Conservation (phyloP, 2,888 invertebrate genomes). For the Mesorhabditis belari region DNA sequence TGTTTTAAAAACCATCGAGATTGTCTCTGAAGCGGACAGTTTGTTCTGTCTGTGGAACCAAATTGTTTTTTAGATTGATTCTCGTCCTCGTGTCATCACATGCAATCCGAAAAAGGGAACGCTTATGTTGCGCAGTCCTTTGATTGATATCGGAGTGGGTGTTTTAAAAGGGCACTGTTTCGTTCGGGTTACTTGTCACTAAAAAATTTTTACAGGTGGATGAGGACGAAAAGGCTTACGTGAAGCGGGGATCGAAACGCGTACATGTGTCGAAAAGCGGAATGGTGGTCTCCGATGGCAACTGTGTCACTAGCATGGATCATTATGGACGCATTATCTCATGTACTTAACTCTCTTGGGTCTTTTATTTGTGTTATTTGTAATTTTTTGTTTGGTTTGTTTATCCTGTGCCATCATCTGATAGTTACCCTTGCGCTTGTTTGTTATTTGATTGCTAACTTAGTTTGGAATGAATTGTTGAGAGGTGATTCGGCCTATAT, state of each 20-base stretch:
- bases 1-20: conserved; percentile 1
- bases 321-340: conserved; percentile 41
- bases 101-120: conserved; percentile 52
- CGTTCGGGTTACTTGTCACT: not conserved
- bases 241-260: conserved; percentile 45
- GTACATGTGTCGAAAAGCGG: conserved; percentile 49
- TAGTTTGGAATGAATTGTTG: too few species aligned
- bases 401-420: too few species aligned
- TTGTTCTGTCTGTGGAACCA: conserved; percentile 28
- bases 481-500: too few species aligned
- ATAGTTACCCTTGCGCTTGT: too few species aligned
- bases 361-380: too few species aligned
- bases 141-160: conserved; percentile 54
- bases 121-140: conserved; percentile 52
- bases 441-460: too few species aligned
- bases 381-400: too few species aligned
- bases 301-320: conserved; percentile 46
- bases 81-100: conserved; percentile 54
- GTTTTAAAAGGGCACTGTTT: conserved; percentile 16
- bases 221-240: conserved; percentile 43
- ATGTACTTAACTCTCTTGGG: too few species aligned
- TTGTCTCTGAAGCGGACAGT: not conserved
- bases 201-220: conserved; percentile 14
- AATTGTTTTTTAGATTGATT: conserved; percentile 48
- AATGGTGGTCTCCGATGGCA: conserved; percentile 50